These are phyloP conservation scores for Ornithoptera alexandrae DNA, from an alignment of 2,888 invertebrate species.

Conservation along the genomic window DNA sequence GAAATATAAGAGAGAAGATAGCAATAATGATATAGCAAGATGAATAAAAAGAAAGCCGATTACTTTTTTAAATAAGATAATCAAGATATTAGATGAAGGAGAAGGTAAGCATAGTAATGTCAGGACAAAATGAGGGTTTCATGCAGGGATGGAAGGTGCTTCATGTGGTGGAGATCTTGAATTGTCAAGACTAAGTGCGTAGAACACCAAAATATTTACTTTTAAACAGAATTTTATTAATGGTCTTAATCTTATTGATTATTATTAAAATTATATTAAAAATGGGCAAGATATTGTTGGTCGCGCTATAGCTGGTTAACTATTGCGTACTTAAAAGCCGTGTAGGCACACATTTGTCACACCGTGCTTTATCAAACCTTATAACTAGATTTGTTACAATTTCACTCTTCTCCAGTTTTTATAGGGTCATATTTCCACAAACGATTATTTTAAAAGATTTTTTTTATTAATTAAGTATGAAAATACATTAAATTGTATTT, in stretches of 20 bases:
- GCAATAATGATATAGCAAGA: too few relatives aligned
- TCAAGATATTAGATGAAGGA: background rate
- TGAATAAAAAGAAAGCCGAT: too few relatives aligned
- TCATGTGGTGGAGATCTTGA: background rate
- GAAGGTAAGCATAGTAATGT: background rate
- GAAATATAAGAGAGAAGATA: too few relatives aligned
- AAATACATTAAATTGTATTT: too few relatives aligned
- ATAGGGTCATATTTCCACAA: background rate
- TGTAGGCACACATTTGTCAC: background rate
- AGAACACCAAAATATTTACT: background rate
- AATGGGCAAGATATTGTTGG: conserved; percentile 63
- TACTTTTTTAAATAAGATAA: too few relatives aligned
- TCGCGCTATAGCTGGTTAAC: conserved; percentile 66
- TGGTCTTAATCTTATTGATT: background rate
- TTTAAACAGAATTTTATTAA: background rate
- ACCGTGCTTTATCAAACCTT: background rate
- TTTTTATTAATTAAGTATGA: background rate
- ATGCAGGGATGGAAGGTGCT: background rate
- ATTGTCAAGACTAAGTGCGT: background rate
- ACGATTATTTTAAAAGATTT: background rate
- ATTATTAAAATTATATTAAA: conserved; percentile 13
- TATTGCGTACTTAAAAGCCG: conserved; percentile 16
- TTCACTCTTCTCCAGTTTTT: background rate
- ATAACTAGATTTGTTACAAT: background rate
- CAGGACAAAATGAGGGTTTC: background rate